These are phyloP conservation scores for Threskiornis aethiopicus DNA, from an alignment of 2,797 vertebrate species.

Conservation along the genomic window DNA sequence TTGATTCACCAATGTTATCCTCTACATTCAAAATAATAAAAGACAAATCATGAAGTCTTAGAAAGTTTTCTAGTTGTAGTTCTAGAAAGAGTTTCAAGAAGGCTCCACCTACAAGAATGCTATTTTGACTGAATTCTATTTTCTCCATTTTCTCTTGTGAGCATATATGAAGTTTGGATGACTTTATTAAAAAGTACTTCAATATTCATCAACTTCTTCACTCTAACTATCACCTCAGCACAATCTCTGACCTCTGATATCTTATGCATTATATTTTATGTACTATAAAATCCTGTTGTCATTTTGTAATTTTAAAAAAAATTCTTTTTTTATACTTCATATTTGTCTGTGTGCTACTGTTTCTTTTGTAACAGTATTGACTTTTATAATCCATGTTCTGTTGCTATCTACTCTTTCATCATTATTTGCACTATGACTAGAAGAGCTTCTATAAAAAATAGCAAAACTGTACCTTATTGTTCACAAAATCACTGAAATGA, in stretches of 20 bases:
- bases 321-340: background rate
- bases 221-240: background rate
- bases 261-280: background rate
- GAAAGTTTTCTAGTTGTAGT: background rate
- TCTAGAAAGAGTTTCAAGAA: background rate
- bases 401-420: background rate
- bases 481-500: background rate
- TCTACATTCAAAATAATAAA: background rate
- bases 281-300: background rate
- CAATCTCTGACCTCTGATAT: background rate
- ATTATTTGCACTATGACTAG: background rate
- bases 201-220: background rate
- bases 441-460: background rate
- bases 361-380: background rate
- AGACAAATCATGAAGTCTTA: background rate
- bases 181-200: background rate
- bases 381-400: background rate
- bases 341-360: background rate
- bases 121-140: background rate
- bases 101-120: fast-evolving
- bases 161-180: background rate
- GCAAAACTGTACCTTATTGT: background rate
- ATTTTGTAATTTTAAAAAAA: background rate
- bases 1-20: background rate
- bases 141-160: background rate